Evolutionary conservation across 2,797 vertebrate genomes (phyloP), one percentile per base, ranked within the genome.

Genomic region (Nyctalus aviator): DNA sequence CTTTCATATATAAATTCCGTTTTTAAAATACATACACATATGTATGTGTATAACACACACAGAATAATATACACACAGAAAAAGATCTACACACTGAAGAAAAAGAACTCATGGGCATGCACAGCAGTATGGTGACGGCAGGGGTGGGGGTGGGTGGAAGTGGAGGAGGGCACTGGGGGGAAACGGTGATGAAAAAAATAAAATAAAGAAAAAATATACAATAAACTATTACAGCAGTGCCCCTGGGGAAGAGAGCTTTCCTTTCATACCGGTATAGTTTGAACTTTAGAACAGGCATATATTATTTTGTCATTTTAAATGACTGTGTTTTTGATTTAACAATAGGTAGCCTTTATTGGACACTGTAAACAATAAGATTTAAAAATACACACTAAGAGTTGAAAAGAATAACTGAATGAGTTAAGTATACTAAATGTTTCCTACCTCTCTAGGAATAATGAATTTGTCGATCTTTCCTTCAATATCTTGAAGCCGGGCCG

Each of bases 391-490:
- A 66, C 21, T 71, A 82, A 81, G 5, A 90, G 11, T 15, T 88
- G 27, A 90, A 62, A 90, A 95, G 46, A 93, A 69, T 57, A 92
- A 69, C 1, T 68, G 12, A 91, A 88, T 94, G 50, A 91, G 50
- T 55, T 90, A 94, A 41, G 62, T 21, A 92, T 46, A 81, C 8
- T 18, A 86, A 55, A 84, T 87, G 50, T 85, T 96, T 92, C 97
- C 71, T 98, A 99, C 99, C 99, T 99, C 99, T 98, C 99, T 99
- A 92, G 99, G 99, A 98, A 99, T 98, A 93, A 99, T 97, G 15
- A 99, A 99, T 4, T 99, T 98, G 94, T 99, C 98, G 0, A 99
- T 98, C 97, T 98, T 99, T 90, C 99, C 99, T 97, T 99, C 99
- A 96, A 99, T 98, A 96, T 99, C 99, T 98, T 99, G 99, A 89